A percentile compares a stretch with the other conserved stretches of the same genome.
Evolutionary conservation across 2,797 vertebrate species (phyloP).

Genomic region (Phaenicophaeus curvirostris): DNA sequence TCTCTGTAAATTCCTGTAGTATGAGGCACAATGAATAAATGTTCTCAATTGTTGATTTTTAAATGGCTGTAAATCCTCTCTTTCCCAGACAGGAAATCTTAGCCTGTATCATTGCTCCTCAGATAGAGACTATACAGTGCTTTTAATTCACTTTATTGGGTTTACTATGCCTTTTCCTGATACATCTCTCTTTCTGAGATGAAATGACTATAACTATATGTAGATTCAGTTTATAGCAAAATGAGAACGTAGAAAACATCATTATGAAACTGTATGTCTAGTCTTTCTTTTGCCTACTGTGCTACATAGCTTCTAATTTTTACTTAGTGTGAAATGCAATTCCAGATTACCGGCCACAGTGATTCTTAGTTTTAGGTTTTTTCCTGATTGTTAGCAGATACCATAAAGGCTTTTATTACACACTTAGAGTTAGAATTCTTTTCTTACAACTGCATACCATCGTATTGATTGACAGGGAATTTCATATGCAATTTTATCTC

Average conservation of each 20-base stretch:
- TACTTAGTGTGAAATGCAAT: background rate
- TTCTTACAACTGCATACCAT: background rate
- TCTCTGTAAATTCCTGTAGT: background rate
- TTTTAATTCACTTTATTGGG: background rate
- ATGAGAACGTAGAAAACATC: background rate
- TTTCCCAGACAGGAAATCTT: background rate
- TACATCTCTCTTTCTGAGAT: background rate
- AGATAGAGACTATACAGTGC: background rate
- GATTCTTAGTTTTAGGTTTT: background rate
- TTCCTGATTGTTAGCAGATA: background rate
- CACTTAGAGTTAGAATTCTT: background rate
- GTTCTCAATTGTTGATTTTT: background rate
- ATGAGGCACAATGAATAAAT: background rate
- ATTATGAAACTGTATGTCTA: background rate
- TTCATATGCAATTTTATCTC: background rate
- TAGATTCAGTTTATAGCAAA: background rate
- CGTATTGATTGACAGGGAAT: background rate
- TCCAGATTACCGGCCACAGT: background rate
- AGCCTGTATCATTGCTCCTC: background rate
- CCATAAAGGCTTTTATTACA: background rate
- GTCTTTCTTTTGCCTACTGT: background rate
- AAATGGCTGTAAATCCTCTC: background rate
- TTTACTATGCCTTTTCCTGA: background rate
- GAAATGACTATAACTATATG: background rate
- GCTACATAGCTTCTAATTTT: background rate